Base-by-base conservation (phyloP, 1,140 invertebrate species). In the Scaptomyza hsui region DNA sequence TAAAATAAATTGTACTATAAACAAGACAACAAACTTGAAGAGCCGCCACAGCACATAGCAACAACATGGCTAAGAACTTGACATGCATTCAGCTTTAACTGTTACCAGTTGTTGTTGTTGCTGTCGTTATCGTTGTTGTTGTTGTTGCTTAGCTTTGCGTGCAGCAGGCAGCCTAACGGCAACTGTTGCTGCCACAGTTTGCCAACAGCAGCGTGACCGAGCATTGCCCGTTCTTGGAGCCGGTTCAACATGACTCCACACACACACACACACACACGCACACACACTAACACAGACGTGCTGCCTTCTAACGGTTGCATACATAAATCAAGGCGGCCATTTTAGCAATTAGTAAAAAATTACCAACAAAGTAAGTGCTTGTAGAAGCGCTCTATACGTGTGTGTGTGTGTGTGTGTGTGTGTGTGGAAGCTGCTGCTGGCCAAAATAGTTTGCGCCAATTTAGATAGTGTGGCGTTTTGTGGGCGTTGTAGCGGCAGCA, bases 281-380 rank as follows among this genome's bases (percentile, higher is more conserved):
- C 10, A 13, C 5, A n/a, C 29, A 57, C 18, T 45, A 24, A 16
- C 26, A 21, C 29, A 39, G 35, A 44, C 47, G 49, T 64, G 71
- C 63, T 68, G 64, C 48, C 60, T 70, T 75, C 78, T 88, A 88
- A 88, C 81, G 83, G 82, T 72, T 64, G 47, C 62, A 76, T 76
- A 76, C 78, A 88, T 88, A 88, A 88, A 88, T 88, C 82, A 88
- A 88, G 76, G 78, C 45, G 57, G 78, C 83, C 83, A 88, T 88
- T 88, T 85, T 75, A 65, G 75, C 72, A 65, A 79, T 82, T 82
- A 79, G 64, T 72, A 76, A 67, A 63, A 61, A 74, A 72, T 68
- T 37, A 64, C 39, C 48, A 35, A 64, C 60, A 65, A 29, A 41
- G 48, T 60, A 75, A 77, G 61, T 41, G 47, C 56, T 69, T 51